Evolutionary conservation across 1,140 invertebrate genomes (phyloP).

Genomic region (Palaemon carinicauda): DNA sequence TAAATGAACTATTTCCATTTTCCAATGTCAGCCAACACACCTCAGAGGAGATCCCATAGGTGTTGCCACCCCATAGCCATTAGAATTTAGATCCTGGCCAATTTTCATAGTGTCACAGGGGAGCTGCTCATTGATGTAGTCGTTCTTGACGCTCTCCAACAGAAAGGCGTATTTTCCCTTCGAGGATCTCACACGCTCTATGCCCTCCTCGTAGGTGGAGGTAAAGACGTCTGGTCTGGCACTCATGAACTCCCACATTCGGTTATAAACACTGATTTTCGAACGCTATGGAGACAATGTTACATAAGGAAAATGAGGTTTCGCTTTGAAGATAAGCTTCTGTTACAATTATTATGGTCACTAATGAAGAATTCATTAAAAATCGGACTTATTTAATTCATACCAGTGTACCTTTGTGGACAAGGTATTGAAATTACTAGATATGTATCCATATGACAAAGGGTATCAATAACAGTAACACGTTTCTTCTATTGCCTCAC

Average conservation of each 20-base stretch:
- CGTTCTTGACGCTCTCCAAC: conserved; percentile 93
- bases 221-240: conserved; percentile 84
- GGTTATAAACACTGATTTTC: conserved; percentile 83
- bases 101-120: conserved; percentile 97
- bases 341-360: no score
- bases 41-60: conserved; percentile 87
- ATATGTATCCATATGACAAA: no score
- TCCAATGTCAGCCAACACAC: conserved; percentile 70
- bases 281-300: conserved; percentile 75
- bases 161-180: conserved; percentile 89
- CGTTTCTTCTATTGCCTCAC: conserved; percentile 66
- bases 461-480: no score
- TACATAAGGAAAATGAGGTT: conserved; percentile 21
- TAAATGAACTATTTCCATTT: neutral
- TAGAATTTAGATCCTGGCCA: conserved; percentile 88
- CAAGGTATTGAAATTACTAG: no score
- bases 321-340: no score
- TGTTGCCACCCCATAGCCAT: conserved; percentile 93
- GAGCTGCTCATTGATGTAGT: conserved; percentile 90
- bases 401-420: no score
- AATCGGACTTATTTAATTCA: no score
- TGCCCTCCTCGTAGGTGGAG: conserved; percentile 83
- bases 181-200: conserved; percentile 79
- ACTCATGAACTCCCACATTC: conserved; percentile 97
- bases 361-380: no score